Evolutionary conservation across 2,888 invertebrate species (phyloP).

Genomic region (Corbicula japonica): DNA sequence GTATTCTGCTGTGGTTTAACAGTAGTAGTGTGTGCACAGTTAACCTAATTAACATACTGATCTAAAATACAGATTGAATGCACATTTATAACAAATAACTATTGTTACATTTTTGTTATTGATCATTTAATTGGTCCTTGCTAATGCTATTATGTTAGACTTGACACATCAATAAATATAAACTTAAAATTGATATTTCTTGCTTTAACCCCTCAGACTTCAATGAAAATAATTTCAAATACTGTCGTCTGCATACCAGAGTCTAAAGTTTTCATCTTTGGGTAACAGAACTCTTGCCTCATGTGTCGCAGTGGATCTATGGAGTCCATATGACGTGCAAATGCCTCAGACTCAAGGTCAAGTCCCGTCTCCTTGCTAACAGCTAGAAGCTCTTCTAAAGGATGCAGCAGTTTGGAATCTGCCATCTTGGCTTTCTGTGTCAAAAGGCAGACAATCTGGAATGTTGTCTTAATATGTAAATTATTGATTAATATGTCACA

Average conservation of each 20-base stretch:
- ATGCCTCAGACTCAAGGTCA: conserved; percentile 76
- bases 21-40: too few species aligned
- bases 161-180: too few species aligned
- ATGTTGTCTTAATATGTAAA: too few species aligned
- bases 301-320: conserved; percentile 84
- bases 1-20: too few species aligned
- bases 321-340: conserved; percentile 85
- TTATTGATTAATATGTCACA: too few species aligned
- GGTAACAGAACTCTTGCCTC: conserved; percentile 86
- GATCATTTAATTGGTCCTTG: too few species aligned
- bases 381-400: conserved; percentile 65
- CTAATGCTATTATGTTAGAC: too few species aligned
- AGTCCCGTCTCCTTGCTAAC: conserved; percentile 69
- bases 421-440: conserved; percentile 5
- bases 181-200: too few species aligned
- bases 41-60: too few species aligned
- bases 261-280: conserved; percentile 86
- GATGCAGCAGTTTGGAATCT: conserved; percentile 57
- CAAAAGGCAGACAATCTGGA: background rate
- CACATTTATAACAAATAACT: too few species aligned
- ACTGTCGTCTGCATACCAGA: conserved; percentile 78
- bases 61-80: too few species aligned
- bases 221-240: background rate
- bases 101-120: too few species aligned
- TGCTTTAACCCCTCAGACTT: background rate